Base-by-base conservation (phyloP, 2,113 vertebrate genomes). In the Empidonax alnorum region DNA sequence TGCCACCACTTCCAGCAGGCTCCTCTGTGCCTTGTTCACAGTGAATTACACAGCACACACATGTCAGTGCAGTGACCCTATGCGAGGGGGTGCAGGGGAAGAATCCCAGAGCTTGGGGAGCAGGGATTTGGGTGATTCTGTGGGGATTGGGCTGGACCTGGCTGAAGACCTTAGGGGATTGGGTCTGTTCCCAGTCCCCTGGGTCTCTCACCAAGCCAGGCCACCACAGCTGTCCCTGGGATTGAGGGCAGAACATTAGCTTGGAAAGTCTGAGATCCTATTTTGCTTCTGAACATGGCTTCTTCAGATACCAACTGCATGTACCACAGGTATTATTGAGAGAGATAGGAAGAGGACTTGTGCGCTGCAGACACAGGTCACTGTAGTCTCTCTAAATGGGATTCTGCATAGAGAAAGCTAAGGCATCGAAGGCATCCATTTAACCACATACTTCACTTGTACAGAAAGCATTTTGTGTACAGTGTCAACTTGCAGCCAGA, bases 381-480 rank as follows among this genome's bases (percentile, higher is more conserved):
- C 62, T 44, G 1, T 11, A 42, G 28, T 23, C 2, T 12, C 53
- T 89, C 53, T 31, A 90, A 87, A 62, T 33, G 28, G 9, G 22
- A 56, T 63, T 86, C 39, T 68, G 35, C 0, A 0, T 9, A 44
- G 39, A 35, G 52, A 82, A 90, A 81, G 23, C 37, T 30, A n/a
- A 78, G 66, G 49, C 31, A 72, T 41, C 0, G 1, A 87, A 89
- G 41, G 39, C 47, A 90, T 75, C 65, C 77, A 62, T 94, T 84
- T 90, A 96, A 58, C 49, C 28, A 90, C 77, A 46, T n/a, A 24
- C 66, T 84, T 58, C 72, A 46, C 66, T 46, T 0, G 1, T 35
- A 75, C 44, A 16, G 66, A 59, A 95, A 94, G 50, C 58, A 56
- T 78, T 95, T 87, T 95, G 93, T 97, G 80, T 92, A 94, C 86